Evolutionary conservation across 2,888 invertebrate species (phyloP), one percentile per base, ranked within the genome.

Genomic region (Cacoxenus indagator): DNA sequence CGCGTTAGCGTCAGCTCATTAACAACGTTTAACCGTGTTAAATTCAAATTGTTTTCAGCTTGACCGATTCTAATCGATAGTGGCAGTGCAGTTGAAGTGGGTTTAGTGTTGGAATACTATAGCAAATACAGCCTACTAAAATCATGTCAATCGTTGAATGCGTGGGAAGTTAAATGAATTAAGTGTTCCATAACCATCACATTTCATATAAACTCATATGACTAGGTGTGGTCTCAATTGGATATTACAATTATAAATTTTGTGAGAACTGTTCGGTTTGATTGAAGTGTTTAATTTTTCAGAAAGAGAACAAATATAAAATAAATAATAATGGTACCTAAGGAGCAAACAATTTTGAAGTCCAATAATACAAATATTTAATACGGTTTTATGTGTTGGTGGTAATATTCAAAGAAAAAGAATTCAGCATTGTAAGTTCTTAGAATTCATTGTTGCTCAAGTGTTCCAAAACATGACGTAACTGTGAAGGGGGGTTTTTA

Each of bases 41-140:
- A 65, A 64, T 51, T 70, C 72, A 76, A 74, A 78, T 78, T 80
- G 74, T 78, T 78, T 74, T 65, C 65, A 68, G 70, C 64, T 66
- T 67, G 70, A 67, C 65, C 74, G 54, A 65, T 69, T 45, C 68
- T 8, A 74, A 27, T 43, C 17, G 48, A 48, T 29, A 17, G 14
- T 55, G 31, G 27, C 55, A 55, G 27, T n/a, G n/a, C n/a, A 4
- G 26, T 55, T 27, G 24, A 27, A 43, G 22, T 55, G 11, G 1
- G 4, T 22, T n/a, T n/a, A 27, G 17, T 51, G 22, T 22, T 51
- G 17, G 5, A 51, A 9, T 19, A 43, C 22, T 19, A 1, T 4
- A 51, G 6, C 51, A 57, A 57, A 57, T 27, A 26, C 11, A 14
- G 6, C n/a, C n/a, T 55, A 27, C 3, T 27, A 22, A 37, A 11